phyloP scores from a whole-genome alignment of 64 coral and sea anemone species.

The Montipora foliosa region DNA sequence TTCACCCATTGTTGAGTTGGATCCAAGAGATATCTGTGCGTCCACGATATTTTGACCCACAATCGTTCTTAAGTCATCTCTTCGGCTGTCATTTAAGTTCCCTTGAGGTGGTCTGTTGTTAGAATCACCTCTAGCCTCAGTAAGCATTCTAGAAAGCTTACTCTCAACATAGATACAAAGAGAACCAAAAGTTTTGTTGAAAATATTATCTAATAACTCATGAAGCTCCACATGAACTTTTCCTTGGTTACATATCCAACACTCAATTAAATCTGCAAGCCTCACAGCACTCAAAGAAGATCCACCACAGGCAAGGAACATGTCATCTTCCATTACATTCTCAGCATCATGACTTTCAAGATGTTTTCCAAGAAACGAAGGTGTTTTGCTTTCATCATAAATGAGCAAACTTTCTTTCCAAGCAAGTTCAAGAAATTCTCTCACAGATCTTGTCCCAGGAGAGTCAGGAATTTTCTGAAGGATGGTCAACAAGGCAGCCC shows the following conservation, averaged over 20 bases:
- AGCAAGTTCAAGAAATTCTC: neutral
- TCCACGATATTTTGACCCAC: neutral
- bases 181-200: conserved; percentile 77
- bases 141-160: neutral
- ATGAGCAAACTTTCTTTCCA: neutral
- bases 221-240: conserved; percentile 24
- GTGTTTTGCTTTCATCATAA: neutral
- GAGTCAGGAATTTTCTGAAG: neutral
- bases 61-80: neutral
- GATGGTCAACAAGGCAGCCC: conserved; percentile 30
- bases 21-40: neutral
- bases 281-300: conserved; percentile 80
- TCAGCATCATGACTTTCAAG: neutral
- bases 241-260: conserved; percentile 36
- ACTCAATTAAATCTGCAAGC: conserved; percentile 76
- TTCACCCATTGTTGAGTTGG: neutral
- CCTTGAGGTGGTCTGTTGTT: neutral
- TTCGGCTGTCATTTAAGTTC: too few relatives aligned
- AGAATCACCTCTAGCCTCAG: neutral
- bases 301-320: conserved; percentile 83
- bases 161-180: conserved; percentile 60
- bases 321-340: conserved; percentile 38
- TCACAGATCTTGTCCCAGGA: neutral
- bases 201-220: conserved; percentile 79
- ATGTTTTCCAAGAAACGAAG: neutral